phyloP scores from a whole-genome alignment of 1,140 invertebrate genomes.

The Uloborus diversus region DNA sequence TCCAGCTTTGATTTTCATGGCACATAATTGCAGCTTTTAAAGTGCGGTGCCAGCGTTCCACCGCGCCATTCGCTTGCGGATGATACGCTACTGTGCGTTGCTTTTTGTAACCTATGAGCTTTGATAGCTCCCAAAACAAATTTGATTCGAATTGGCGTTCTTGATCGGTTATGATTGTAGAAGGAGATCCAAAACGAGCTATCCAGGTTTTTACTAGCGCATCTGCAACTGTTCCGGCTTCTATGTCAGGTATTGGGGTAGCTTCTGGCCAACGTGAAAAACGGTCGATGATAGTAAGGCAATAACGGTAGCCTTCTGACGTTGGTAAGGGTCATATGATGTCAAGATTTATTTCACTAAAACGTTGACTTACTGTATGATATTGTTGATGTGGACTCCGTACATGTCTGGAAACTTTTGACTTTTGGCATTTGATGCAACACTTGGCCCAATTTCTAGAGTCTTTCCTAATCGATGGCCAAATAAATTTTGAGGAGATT shows the following conservation, averaged over 20 bases:
- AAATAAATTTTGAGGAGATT: neutral
- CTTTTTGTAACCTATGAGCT: no score
- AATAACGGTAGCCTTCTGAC: slow-evolving; percentile 62
- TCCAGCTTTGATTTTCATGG: no score
- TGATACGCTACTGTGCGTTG: no score
- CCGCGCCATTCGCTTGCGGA: no score
- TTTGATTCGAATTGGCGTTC: slow-evolving; percentile 67
- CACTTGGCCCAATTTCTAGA: neutral
- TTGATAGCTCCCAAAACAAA: no score
- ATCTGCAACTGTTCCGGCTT: slow-evolving; percentile 63
- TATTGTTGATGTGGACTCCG: no score
- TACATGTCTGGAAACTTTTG: neutral
- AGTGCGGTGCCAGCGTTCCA: no score
- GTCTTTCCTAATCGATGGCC: neutral
- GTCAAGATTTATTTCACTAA: slow-evolving; percentile 68
- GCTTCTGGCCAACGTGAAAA: slow-evolving; percentile 67
- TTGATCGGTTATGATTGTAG: slow-evolving; percentile 64
- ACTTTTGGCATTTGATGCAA: neutral
- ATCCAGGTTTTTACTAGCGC: slow-evolving; percentile 63
- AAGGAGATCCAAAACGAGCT: slow-evolving; percentile 61
- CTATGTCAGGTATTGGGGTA: slow-evolving; percentile 63
- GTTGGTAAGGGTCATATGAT: slow-evolving; percentile 66
- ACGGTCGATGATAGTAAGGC: slow-evolving; percentile 66
- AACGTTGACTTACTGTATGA: slow-evolving; percentile 58
- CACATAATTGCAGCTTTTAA: no score